A percentile compares a stretch with the other conserved stretches of the same genome.
phyloP scores from a whole-genome alignment of 2,113 vertebrate species.

The Hippocampus comes region DNA sequence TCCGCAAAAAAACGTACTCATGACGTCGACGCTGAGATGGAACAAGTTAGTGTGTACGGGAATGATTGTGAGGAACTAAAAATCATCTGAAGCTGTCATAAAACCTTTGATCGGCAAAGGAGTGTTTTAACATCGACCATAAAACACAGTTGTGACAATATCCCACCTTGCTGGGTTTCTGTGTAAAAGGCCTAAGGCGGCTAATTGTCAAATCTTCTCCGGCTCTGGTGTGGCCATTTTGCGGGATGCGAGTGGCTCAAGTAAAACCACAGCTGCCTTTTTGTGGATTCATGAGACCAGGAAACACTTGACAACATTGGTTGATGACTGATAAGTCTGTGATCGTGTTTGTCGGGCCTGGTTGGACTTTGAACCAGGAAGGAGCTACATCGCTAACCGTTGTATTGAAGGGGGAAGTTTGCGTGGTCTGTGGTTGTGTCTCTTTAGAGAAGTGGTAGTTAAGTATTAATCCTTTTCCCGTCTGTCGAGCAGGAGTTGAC shows the following conservation, averaged over 20 bases:
- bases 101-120: neutral
- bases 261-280: neutral
- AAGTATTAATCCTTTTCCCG: neutral
- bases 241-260: neutral
- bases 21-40: too few species aligned
- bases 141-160: too few species aligned
- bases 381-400: neutral
- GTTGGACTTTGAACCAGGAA: conserved; percentile 33
- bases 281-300: neutral
- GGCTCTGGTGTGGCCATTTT: neutral
- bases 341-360: neutral
- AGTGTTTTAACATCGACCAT: too few species aligned
- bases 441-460: neutral
- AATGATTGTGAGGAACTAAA: too few species aligned
- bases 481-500: conserved; percentile 38
- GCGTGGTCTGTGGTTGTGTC: neutral
- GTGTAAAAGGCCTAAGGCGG: too few species aligned
- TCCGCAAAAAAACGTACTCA: too few species aligned
- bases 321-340: neutral
- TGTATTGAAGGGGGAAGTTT: neutral
- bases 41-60: too few species aligned
- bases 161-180: too few species aligned
- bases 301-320: neutral
- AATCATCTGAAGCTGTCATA: too few species aligned
- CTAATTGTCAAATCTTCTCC: too few species aligned